These are phyloP conservation scores for Benthosema pterotum DNA, from an alignment of 2,797 vertebrate genomes.

Conservation along the genomic window DNA sequence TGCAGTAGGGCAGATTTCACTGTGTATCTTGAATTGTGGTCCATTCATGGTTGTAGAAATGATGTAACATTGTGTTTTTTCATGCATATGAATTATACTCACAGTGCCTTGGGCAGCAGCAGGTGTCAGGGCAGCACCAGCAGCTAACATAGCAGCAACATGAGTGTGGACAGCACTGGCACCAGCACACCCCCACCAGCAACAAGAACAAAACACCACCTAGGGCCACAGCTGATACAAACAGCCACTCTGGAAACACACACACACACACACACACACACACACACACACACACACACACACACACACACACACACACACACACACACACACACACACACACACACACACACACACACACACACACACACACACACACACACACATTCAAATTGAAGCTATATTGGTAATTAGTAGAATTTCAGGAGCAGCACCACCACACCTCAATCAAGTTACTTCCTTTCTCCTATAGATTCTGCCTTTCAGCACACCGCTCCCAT, in stretches of 20 bases:
- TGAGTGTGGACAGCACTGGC: conserved; percentile 97
- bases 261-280: conserved; percentile 23
- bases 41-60: too few relatives aligned
- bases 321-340: conserved; percentile 10
- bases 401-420: too few relatives aligned
- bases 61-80: too few relatives aligned
- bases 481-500: too few relatives aligned
- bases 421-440: too few relatives aligned
- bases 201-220: conserved; percentile 90
- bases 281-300: conserved; percentile 16
- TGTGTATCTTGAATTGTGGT: too few relatives aligned
- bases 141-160: conserved; percentile 97
- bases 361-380: conserved; percentile 28
- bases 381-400: neutral
- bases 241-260: conserved; percentile 92
- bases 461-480: too few relatives aligned
- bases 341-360: conserved; percentile 24
- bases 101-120: conserved; percentile 96
- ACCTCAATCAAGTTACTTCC: too few relatives aligned
- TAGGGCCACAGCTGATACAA: conserved; percentile 89
- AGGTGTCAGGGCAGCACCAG: conserved; percentile 94
- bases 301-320: conserved; percentile 7
- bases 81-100: conserved; percentile 70
- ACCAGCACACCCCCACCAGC: conserved; percentile 95
- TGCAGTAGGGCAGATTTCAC: too few relatives aligned